Evolutionary conservation across 2,113 vertebrate genomes (phyloP), one percentile per base, ranked within the genome.

Genomic region (Gymnocephalus cernua): DNA sequence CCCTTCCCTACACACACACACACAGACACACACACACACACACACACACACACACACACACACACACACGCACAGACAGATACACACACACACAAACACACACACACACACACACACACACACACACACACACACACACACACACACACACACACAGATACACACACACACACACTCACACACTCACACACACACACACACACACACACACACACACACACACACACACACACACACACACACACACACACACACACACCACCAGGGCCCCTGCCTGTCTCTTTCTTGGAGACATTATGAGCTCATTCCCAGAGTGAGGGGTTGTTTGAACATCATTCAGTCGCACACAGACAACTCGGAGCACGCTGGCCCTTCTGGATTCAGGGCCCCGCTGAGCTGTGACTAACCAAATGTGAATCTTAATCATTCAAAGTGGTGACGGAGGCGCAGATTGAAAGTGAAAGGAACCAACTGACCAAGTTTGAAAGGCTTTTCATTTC

Each of bases 311-410:
- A 54, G 69, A 63, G 29, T 8, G 56, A 73, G 41, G 23, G n/a
- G 29, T 71, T 25, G 62, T 73, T 64, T 85, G 23, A 69, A 67
- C 70, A 58, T 72, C 23, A 35, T 64, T 58, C 18, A 9, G 44
- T 9, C 0, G 0, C 44, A 23, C 66, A 48, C 69, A 57, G 64
- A 48, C 4, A 15, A 41, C 79, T 82, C 3, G 1, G 45, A 71
- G 56, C 53, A 61, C 4, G 29, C 23, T 29, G 62, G 45, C 38
- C 27, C 1, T 48, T 68, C 59, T 45, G 77, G 80, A 83, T 83
- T 56, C 1, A 19, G 0, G 47, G 45, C 71, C 75, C 74, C 3
- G 61, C 83, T 63, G 79, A 84, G 86, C 86, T 67, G 84, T 77
- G 76, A 83, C 64, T 62, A 86, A 76, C 35, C 77, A 58, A 79